Evolutionary conservation across 2,113 vertebrate species (phyloP).

Genomic region (Trogon melanurus): DNA sequence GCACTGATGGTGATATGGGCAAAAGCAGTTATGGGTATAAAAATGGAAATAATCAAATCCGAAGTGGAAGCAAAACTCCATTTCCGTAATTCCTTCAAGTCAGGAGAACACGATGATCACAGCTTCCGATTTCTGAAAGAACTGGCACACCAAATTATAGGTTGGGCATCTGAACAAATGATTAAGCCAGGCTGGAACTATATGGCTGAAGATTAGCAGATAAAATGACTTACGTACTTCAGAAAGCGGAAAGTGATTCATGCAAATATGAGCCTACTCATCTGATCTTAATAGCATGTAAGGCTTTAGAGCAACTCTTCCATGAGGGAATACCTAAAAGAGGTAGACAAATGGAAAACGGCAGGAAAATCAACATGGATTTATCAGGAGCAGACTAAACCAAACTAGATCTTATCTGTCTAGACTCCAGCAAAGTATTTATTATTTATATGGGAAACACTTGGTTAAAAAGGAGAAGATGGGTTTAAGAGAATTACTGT

Average conservation of each 20-base stretch:
- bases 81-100: not conserved
- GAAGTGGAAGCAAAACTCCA: not conserved
- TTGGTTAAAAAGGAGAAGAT: not conserved
- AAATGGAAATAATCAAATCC: conserved; percentile 18
- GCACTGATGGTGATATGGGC: not conserved
- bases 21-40: not conserved
- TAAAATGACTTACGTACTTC: not conserved
- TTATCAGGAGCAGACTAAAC: not conserved
- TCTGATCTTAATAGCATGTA: not conserved
- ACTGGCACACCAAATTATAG: conserved; percentile 16
- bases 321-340: not conserved
- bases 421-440: not conserved
- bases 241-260: not conserved
- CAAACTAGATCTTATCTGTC: not conserved
- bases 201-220: not conserved
- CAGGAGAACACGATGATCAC: conserved; percentile 21
- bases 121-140: conserved; percentile 17
- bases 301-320: not conserved
- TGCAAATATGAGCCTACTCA: not conserved
- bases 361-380: not conserved
- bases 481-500: not conserved
- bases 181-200: not conserved
- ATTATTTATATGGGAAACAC: not conserved
- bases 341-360: not conserved
- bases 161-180: conserved; percentile 4